Evolutionary conservation across 2,113 vertebrate species (phyloP).

Genomic region (Probosciger aterrimus): DNA sequence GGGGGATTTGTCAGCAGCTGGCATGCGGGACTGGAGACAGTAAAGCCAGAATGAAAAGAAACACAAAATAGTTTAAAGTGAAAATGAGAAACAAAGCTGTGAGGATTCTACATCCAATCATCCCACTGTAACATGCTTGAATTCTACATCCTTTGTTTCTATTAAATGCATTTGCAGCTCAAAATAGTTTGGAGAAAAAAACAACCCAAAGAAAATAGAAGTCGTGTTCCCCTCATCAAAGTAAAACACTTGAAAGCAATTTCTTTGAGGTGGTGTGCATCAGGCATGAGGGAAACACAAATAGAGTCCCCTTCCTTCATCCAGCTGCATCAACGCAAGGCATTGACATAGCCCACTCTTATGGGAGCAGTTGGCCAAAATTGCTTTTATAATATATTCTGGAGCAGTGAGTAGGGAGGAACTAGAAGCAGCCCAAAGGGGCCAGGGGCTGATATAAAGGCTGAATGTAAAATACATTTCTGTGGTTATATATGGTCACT

Average conservation of each 20-base stretch:
- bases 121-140: background rate
- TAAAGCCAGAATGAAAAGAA: background rate
- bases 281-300: background rate
- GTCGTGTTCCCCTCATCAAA: background rate
- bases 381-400: background rate
- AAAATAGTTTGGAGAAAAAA: background rate
- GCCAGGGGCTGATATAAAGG: background rate
- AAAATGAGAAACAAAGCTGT: background rate
- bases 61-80: background rate
- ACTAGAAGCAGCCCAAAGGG: background rate
- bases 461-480: background rate
- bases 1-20: background rate
- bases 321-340: background rate
- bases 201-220: background rate
- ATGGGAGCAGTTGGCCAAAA: background rate
- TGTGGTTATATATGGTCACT: background rate
- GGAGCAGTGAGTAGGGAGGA: background rate
- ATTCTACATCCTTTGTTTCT: background rate
- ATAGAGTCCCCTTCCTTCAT: background rate
- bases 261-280: background rate
- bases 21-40: background rate
- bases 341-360: background rate
- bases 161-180: background rate
- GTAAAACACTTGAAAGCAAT: background rate
- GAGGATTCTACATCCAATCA: background rate